A percentile compares a stretch with the other conserved stretches of the same genome.
phyloP scores from a whole-genome alignment of 2,888 invertebrate genomes.

The Pachydiplax longipennis region DNA sequence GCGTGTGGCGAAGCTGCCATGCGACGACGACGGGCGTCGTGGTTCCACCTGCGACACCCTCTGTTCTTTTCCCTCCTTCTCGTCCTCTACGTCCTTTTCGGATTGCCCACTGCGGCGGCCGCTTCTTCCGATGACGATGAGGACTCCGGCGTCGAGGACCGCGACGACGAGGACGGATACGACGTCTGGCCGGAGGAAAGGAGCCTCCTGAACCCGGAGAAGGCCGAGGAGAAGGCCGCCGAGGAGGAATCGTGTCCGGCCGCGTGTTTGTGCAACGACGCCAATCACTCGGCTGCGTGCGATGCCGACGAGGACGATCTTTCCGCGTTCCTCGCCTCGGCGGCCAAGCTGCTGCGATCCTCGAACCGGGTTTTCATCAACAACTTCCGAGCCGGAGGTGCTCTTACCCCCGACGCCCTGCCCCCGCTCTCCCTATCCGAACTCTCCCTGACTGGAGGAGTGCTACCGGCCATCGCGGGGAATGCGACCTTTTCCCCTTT shows the following conservation, averaged over 20 bases:
- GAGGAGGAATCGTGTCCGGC: slow-evolving; percentile 25
- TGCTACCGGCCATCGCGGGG: slow-evolving; percentile 32
- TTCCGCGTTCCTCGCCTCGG: slow-evolving; percentile 19
- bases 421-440: slow-evolving; percentile 11
- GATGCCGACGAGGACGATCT: slow-evolving; percentile 36
- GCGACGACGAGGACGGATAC: slow-evolving; percentile 31
- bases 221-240: background rate
- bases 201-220: slow-evolving; percentile 19
- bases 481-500: slow-evolving; percentile 27
- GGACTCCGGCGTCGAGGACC: background rate
- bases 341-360: background rate
- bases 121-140: background rate
- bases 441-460: slow-evolving; percentile 18
- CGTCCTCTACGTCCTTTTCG: background rate
- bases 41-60: slow-evolving; percentile 1
- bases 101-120: background rate
- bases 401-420: slow-evolving; percentile 17
- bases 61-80: background rate
- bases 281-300: slow-evolving; percentile 13
- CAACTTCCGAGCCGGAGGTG: slow-evolving; percentile 34
- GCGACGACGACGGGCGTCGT: slow-evolving; percentile 31
- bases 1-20: background rate
- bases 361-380: slow-evolving; percentile 36
- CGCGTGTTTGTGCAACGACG: slow-evolving; percentile 29
- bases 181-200: slow-evolving; percentile 27